Evolutionary conservation across 1,140 invertebrate species (phyloP).

Genomic region (Cardiocondyla obscurior): DNA sequence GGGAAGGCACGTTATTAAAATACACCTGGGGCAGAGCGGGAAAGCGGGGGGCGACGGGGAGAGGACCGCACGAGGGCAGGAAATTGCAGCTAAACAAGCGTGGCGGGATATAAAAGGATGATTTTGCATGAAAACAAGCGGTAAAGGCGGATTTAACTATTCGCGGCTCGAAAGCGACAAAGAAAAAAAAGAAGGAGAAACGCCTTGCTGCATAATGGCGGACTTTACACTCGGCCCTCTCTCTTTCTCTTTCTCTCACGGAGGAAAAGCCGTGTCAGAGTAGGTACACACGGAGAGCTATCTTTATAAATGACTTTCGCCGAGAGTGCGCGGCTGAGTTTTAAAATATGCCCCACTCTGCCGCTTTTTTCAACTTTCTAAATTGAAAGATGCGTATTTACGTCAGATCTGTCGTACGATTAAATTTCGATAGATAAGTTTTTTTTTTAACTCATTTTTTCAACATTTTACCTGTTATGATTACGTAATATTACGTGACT

Average conservation of each 20-base stretch:
- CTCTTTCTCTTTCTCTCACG: slow-evolving; percentile 7
- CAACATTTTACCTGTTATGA: background rate
- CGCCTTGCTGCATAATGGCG: slow-evolving; percentile 43
- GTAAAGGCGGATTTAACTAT: slow-evolving; percentile 54
- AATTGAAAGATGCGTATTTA: slow-evolving; percentile 5
- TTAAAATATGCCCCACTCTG: background rate
- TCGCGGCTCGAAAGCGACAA: slow-evolving; percentile 51
- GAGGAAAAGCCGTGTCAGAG: slow-evolving; percentile 17
- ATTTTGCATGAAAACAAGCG: slow-evolving; percentile 58
- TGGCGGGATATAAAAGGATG: slow-evolving; percentile 46
- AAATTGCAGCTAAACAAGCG: slow-evolving; percentile 57
- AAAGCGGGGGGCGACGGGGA: background rate
- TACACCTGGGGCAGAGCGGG: background rate
- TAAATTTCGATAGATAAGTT: background rate
- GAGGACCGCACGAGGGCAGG: slow-evolving; percentile 3
- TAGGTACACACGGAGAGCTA: slow-evolving; percentile 32
- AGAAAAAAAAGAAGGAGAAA: slow-evolving; percentile 12
- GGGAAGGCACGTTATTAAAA: slow-evolving; percentile 36
- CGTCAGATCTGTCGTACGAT: background rate
- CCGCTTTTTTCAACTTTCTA: background rate
- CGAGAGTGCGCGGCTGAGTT: background rate
- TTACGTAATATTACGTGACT: background rate
- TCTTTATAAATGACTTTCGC: slow-evolving; percentile 49
- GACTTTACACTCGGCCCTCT: slow-evolving; percentile 25
- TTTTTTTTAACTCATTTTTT: background rate